phyloP scores from a whole-genome alignment of 2,797 vertebrate genomes.

The Xyrichtys novacula region DNA sequence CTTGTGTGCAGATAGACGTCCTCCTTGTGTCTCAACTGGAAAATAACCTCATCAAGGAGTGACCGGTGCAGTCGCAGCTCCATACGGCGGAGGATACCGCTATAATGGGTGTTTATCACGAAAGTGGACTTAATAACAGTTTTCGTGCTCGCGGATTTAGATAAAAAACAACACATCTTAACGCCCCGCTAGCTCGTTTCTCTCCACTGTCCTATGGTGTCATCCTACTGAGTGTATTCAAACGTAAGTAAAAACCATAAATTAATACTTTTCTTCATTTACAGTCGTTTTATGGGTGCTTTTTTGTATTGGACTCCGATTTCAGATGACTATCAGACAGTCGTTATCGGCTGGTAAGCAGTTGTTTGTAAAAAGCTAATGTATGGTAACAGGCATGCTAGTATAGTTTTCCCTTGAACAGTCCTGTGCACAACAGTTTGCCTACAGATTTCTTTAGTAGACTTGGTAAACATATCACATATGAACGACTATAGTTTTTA shows the following conservation, averaged over 20 bases:
- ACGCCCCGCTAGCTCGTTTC: slow-evolving; percentile 69
- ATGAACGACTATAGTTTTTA: background rate
- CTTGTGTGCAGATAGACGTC: slow-evolving; percentile 61
- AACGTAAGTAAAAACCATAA: slow-evolving; percentile 79
- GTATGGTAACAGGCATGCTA: slow-evolving; percentile 1
- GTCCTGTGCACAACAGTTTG: background rate
- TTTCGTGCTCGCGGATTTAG: slow-evolving; percentile 74
- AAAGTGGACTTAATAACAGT: slow-evolving; percentile 71
- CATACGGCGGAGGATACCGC: slow-evolving; percentile 65
- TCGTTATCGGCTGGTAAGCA: slow-evolving; percentile 5
- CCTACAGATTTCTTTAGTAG: background rate
- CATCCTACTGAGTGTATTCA: slow-evolving; percentile 56
- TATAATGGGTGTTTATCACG: slow-evolving; percentile 82
- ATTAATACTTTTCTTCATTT: too few relatives aligned
- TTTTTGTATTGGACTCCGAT: background rate
- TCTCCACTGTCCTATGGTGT: slow-evolving; percentile 68
- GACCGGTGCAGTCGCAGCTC: slow-evolving; percentile 33
- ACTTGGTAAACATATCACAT: fast-evolving
- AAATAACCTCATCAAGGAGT: slow-evolving; percentile 45
- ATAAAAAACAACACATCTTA: slow-evolving; percentile 68
- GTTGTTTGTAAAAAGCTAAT: slow-evolving; percentile 18
- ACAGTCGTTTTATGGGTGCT: background rate
- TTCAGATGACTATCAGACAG: slow-evolving; percentile 13
- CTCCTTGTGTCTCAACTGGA: slow-evolving; percentile 45
- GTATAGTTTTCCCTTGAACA: background rate